Conservation (phyloP, 2,797 vertebrate genomes). For the Mormyrus hasselquistii region DNA sequence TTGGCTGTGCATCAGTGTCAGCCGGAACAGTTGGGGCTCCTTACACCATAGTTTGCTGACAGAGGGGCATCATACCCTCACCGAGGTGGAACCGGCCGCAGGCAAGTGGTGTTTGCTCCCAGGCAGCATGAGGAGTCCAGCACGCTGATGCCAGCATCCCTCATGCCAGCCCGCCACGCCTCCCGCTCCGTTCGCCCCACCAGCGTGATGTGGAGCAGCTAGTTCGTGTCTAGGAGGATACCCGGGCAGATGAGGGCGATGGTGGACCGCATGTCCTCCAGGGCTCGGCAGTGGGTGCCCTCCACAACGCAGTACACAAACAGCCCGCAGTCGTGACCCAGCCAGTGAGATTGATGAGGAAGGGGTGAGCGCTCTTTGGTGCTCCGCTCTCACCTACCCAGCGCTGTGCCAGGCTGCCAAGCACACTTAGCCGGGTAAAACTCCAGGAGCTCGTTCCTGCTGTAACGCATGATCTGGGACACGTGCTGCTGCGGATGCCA, state of each 20-base stretch:
- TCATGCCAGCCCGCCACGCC: neutral
- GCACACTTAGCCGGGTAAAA: neutral
- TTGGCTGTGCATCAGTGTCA: neutral
- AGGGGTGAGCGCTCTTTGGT: neutral
- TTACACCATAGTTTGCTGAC: neutral
- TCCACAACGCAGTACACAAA: neutral
- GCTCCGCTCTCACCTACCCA: neutral
- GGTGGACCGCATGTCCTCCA: neutral
- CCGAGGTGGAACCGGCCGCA: neutral
- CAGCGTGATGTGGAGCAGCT: neutral
- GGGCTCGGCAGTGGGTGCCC: neutral
- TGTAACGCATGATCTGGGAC: neutral
- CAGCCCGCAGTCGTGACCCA: neutral
- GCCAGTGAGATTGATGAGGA: neutral
- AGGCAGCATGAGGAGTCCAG: neutral
- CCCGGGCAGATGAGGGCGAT: neutral
- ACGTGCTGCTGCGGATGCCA: neutral
- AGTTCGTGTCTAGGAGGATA: neutral
- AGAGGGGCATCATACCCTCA: neutral
- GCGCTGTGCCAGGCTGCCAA: neutral
- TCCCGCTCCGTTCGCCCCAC: neutral
- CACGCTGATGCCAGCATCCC: neutral
- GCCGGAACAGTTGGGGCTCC: neutral
- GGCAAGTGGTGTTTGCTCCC: neutral
- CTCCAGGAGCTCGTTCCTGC: neutral